Percentiles rank a stretch among this genome's conserved stretches.
phyloP scores from a whole-genome alignment of 23 tunicate genomes.

The Aplidium turbinatum region DNA sequence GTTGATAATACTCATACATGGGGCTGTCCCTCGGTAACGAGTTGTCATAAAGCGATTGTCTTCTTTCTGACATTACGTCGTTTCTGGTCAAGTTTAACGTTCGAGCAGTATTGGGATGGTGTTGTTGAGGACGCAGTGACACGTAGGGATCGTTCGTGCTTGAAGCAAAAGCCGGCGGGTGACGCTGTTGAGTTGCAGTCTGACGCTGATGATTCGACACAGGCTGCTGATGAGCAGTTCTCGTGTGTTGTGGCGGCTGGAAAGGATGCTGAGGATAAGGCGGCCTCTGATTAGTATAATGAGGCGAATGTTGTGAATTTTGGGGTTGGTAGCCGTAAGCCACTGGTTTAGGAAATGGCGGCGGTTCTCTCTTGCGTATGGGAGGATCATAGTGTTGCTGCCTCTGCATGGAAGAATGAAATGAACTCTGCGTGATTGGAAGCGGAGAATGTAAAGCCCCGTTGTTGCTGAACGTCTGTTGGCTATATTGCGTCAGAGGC shows the following conservation, averaged over 20 bases:
- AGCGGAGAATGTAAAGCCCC: too few relatives aligned
- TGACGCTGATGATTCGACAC: neutral
- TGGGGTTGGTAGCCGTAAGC: neutral
- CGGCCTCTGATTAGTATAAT: too few relatives aligned
- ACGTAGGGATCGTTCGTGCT: conserved; percentile 47
- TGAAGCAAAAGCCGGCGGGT: conserved; percentile 19
- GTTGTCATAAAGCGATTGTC: conserved; percentile 82
- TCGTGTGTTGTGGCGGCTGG: too few relatives aligned
- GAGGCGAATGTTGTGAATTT: neutral
- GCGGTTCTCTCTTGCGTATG: conserved; percentile 42
- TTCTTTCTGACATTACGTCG: conserved; percentile 26
- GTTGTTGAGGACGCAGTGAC: conserved; percentile 43
- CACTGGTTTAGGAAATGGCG: conserved; percentile 49
- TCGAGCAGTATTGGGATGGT: neutral
- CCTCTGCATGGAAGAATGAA: too few relatives aligned
- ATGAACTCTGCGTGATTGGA: too few relatives aligned
- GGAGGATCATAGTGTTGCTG: too few relatives aligned
- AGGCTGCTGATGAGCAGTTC: neutral
- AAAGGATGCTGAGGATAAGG: too few relatives aligned
- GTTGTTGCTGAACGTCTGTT: too few relatives aligned
- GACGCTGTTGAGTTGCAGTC: neutral
- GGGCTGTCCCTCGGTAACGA: conserved; percentile 77
- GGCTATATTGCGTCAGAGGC: too few relatives aligned
- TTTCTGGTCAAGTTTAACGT: neutral
- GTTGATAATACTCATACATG: conserved; percentile 79